These are phyloP conservation scores for Corynorhinus townsendii DNA, from an alignment of 2,113 vertebrate species.

Conservation along the genomic window DNA sequence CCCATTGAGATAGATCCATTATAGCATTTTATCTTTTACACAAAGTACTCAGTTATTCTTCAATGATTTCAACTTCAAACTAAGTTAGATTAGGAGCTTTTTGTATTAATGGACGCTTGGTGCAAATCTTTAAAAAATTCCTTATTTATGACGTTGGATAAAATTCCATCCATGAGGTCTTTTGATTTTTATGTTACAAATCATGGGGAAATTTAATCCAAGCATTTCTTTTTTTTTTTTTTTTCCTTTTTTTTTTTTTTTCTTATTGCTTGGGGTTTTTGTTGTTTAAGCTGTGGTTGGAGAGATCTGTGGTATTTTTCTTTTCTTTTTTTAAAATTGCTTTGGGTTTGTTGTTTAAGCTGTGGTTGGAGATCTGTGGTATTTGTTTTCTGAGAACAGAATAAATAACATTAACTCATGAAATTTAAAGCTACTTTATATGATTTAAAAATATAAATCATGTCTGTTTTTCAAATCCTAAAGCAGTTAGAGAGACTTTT, in stretches of 20 bases:
- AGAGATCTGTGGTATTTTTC: neutral
- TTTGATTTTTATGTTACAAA: neutral
- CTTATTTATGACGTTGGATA: neutral
- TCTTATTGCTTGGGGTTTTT: neutral
- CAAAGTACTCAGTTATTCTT: neutral
- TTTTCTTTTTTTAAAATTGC: neutral
- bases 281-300: neutral
- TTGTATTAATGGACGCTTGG: neutral
- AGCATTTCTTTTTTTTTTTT: neutral
- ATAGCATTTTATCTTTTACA: neutral
- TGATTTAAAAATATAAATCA: conserved; percentile 16
- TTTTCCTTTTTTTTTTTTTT: neutral
- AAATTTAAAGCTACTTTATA: neutral
- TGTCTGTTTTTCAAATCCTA: conserved; percentile 1
- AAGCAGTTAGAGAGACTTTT: conserved; percentile 9
- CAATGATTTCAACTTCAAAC: neutral
- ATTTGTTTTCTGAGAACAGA: neutral
- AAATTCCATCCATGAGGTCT: neutral
- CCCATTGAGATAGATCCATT: neutral
- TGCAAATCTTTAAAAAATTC: conserved; percentile 2
- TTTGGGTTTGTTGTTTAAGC: neutral
- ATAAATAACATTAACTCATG: neutral
- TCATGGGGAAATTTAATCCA: conserved; percentile 12
- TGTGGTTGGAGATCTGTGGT: neutral
- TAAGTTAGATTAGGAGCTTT: neutral